A percentile compares a stretch with the other conserved stretches of the same genome.
phyloP scores from a whole-genome alignment of 2,113 vertebrate genomes.

The Bufo gargarizans region DNA sequence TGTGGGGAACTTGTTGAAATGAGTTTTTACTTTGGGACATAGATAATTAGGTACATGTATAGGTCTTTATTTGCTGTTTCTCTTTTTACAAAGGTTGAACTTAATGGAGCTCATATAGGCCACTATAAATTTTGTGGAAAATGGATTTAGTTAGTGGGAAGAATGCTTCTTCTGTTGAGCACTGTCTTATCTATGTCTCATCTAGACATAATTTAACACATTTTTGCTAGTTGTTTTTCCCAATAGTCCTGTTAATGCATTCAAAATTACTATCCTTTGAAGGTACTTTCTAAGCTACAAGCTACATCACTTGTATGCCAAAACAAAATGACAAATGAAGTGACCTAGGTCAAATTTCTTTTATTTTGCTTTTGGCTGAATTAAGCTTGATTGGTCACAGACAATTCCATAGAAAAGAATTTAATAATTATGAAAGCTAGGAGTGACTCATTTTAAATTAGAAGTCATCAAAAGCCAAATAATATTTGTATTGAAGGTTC shows the following conservation, averaged over 20 bases:
- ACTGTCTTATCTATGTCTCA: neutral
- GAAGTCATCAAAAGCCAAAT: slow-evolving; percentile 46
- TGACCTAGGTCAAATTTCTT: slow-evolving; percentile 64
- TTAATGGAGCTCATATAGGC: too few species aligned
- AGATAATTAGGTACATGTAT: too few species aligned
- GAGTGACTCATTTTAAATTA: slow-evolving; percentile 49
- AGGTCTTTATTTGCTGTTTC: too few species aligned
- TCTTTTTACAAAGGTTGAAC: too few species aligned
- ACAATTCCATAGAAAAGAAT: slow-evolving; percentile 62
- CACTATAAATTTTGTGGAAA: neutral
- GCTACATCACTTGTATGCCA: slow-evolving; percentile 57
- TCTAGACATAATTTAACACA: neutral
- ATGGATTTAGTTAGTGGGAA: neutral
- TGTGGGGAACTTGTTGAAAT: too few species aligned
- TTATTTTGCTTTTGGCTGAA: slow-evolving; percentile 62
- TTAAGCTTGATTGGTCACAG: slow-evolving; percentile 61
- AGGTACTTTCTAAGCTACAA: slow-evolving; percentile 62
- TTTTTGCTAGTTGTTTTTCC: neutral
- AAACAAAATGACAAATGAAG: slow-evolving; percentile 68
- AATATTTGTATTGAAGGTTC: slow-evolving; percentile 51
- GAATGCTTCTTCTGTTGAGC: neutral
- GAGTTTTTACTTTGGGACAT: too few species aligned
- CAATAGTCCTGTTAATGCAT: slow-evolving; percentile 35
- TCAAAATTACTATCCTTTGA: slow-evolving; percentile 69
- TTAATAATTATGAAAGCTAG: slow-evolving; percentile 52